Percentiles rank a stretch among this genome's conserved stretches.
Evolutionary conservation across 2,888 invertebrate species (phyloP).

Genomic region (Diaperis boleti): DNA sequence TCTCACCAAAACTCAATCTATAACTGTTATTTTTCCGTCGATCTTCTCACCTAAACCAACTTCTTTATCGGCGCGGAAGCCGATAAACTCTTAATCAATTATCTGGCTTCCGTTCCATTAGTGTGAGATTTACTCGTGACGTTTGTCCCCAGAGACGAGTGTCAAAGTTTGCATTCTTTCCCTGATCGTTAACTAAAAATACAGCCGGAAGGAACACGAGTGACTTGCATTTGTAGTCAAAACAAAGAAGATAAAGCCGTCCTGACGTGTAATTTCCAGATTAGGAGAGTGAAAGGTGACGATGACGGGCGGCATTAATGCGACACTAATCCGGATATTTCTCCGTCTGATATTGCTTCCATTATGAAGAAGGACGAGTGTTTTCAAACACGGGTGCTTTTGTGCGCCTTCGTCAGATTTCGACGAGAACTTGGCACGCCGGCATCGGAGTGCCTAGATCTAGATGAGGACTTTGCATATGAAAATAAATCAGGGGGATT

Average conservation of each 20-base stretch:
- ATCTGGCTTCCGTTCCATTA: slow-evolving; percentile 51
- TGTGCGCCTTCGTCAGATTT: too few relatives aligned
- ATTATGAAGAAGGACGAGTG: slow-evolving; percentile 52
- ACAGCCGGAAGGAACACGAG: slow-evolving; percentile 31
- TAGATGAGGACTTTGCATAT: too few relatives aligned
- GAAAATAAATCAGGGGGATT: too few relatives aligned
- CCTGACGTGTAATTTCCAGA: slow-evolving; percentile 44
- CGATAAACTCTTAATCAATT: slow-evolving; percentile 48
- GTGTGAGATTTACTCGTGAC: slow-evolving; percentile 56
- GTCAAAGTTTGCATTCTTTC: slow-evolving; percentile 51
- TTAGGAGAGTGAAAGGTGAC: slow-evolving; percentile 49
- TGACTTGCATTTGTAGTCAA: slow-evolving; percentile 28
- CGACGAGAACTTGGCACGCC: too few relatives aligned
- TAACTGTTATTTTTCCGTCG: neutral
- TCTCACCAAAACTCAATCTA: too few relatives aligned
- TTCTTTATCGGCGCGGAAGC: slow-evolving; percentile 46
- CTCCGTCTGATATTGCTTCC: slow-evolving; percentile 52
- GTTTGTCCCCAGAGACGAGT: slow-evolving; percentile 55
- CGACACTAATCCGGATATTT: slow-evolving; percentile 57
- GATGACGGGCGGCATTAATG: slow-evolving; percentile 53
- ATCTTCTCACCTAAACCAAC: neutral
- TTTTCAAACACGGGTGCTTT: slow-evolving; percentile 52
- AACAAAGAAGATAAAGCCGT: slow-evolving; percentile 23
- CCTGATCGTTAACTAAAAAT: slow-evolving; percentile 51
- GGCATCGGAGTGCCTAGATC: too few relatives aligned